Conservation (phyloP, 2,888 invertebrate genomes). For the Nomada lathburiana region DNA sequence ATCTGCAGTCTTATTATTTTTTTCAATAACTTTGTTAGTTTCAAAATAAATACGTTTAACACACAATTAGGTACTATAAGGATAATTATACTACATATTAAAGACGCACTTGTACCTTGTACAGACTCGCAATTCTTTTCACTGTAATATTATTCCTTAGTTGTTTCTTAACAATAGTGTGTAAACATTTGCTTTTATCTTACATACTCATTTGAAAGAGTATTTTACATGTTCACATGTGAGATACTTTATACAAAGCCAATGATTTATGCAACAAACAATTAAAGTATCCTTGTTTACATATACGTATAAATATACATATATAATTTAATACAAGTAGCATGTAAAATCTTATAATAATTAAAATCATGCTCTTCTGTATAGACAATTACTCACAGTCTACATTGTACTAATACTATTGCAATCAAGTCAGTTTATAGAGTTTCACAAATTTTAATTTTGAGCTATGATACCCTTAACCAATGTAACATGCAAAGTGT, state of each 20-base stretch:
- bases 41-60: constrained; percentile 6
- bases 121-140: constrained; percentile 77
- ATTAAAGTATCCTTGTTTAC: constrained; percentile 15
- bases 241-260: constrained; percentile 18
- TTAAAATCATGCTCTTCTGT: not conserved
- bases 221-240: constrained; percentile 3
- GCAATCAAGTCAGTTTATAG: not conserved
- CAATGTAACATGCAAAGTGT: constrained; percentile 65
- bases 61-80: constrained; percentile 16
- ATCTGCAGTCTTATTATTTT: constrained; percentile 13
- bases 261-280: constrained; percentile 12
- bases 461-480: constrained; percentile 59
- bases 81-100: constrained; percentile 29
- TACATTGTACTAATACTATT: constrained; percentile 12
- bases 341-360: constrained; percentile 13
- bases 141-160: constrained; percentile 21
- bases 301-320: not conserved
- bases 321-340: constrained; percentile 11
- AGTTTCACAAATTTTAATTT: not conserved
- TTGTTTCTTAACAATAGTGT: constrained; percentile 21
- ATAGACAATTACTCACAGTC: not conserved
- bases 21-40: constrained; percentile 17
- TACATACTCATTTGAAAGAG: constrained; percentile 1
- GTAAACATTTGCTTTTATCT: constrained; percentile 19
- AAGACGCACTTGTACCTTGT: constrained; percentile 82